Base-by-base conservation (phyloP, 2,888 invertebrate species). In the Stenodera caucasica region DNA sequence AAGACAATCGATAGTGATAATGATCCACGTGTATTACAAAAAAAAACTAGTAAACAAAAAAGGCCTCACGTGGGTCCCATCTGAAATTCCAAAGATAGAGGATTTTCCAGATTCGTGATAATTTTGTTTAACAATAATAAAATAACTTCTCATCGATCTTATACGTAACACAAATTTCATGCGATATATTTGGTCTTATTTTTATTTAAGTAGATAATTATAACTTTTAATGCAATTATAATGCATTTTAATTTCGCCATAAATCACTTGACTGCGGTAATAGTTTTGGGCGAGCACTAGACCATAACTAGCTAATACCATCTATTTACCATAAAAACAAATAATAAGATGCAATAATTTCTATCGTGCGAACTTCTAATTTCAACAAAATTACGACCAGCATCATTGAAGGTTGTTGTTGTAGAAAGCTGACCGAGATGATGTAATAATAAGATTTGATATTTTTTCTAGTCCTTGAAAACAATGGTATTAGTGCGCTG, bases 391-490 rank as follows among this genome's bases (percentile, higher is more conserved):
- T 21, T 45, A 12, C 6, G n/a, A 45, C 12, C 23, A 45, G 12
- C 18, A 45, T 18, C 18, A 40, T 45, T 23, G 45, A 45, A 45
- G 45, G 45, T 21, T 45, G n/a, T 45, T 45, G 21, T 45, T 45
- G 23, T 35, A 45, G 45, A 45, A 45, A 45, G 45, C 40, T 40
- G 18, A 18, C 45, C 23, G 12, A 45, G 45, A 45, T 45, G 45
- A 45, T 45, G 45, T 7, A 45, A 45, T 5, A 40, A 7, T 0
- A n/a, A 7, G 12, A 7, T 18, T 40, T 23, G 11, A 21, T 21
- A 1, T 21, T 14, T 40, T 18, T 12, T n/a, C 45, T 23, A 45
- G 18, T 45, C 45, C 45, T 45, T 45, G 45, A 45, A 45, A 45
- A 45, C 21, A 4, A 23, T 12, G 45, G 12, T 45, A 2, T 14